Evolutionary conservation across 2,888 invertebrate species (phyloP), one percentile per base, ranked within the genome.

Genomic region (Tanypteryx hageni): DNA sequence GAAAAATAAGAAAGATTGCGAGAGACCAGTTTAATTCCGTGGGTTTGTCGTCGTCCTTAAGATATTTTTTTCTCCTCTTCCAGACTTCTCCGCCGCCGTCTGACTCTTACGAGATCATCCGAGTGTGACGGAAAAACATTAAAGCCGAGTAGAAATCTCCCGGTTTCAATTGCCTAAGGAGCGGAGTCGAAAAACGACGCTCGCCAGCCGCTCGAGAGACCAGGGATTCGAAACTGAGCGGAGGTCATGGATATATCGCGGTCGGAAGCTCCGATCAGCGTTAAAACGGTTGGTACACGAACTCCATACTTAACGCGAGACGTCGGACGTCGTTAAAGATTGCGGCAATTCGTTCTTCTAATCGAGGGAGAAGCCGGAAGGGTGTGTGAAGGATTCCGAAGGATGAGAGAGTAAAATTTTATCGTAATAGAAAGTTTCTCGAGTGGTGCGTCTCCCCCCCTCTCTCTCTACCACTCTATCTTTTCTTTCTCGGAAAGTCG

Each of bases 91-190:
- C 64, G 3, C 64, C 64, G 64, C 16, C 64, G 64, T n/a, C 8
- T 68, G 64, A n/a, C 14, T 64, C 64, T 64, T 64, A n/a, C 64
- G 64, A 14, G 64, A 7, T 64, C 64, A 64, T 64, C 64, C 64
- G n/a, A 64, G 18, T 22, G 68, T 68, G 22, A n/a, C n/a, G 68
- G 22, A n/a, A 22, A 68, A 68, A 68, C n/a, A 22, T 14, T 64
- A 64, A 64, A 64, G 16, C n/a, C 64, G 64, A 64, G 64, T 64
- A 64, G 64, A 64, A 64, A 64, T 64, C 64, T 64, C 64, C n/a
- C 44, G 44, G n/a, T 64, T 14, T n/a, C 64, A 14, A 64, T 14
- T 18, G 64, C 64, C 64, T 64, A 18, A 14, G 64, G 64, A 64
- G 5, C 44, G 44, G 44, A 44, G 44, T 44, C 5, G 44, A 44